These are phyloP conservation scores for Heliocidaris erythrogramma DNA, from an alignment of 35 echinoderm and acorn worm species.

Conservation along the genomic window DNA sequence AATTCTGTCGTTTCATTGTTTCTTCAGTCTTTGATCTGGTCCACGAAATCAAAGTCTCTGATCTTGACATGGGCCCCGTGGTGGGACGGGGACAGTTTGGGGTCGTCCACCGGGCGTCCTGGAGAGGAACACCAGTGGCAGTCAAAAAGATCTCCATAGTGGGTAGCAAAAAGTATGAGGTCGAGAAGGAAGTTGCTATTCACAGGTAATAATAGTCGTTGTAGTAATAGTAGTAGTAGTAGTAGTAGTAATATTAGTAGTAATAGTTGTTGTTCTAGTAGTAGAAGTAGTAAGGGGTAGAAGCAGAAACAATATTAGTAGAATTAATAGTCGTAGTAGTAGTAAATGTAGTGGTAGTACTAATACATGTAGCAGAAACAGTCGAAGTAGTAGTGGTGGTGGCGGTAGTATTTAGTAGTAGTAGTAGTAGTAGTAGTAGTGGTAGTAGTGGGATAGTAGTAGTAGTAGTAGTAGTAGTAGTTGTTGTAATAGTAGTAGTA, in stretches of 20 bases:
- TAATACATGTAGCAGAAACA: not conserved
- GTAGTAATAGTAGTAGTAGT: not conserved
- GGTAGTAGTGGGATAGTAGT: too few relatives aligned
- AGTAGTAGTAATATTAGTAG: not conserved
- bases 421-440: too few relatives aligned
- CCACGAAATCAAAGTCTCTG: not conserved
- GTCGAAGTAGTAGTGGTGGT: not conserved
- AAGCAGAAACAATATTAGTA: not conserved
- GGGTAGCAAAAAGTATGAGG: constrained; percentile 9
- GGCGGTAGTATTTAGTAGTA: too few relatives aligned
- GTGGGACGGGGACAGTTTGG: constrained; percentile 9
- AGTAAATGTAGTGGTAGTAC: not conserved
- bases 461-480: not conserved
- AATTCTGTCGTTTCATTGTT: not conserved
- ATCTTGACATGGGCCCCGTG: not conserved
- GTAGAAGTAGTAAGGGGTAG: too few relatives aligned
- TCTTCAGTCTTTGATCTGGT: constrained; percentile 22
- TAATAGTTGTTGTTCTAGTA: too few relatives aligned
- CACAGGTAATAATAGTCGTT: constrained; percentile 3
- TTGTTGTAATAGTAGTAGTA: not conserved
- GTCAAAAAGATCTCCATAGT: constrained; percentile 32
- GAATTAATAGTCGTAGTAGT: not conserved
- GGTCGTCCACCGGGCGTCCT: not conserved
- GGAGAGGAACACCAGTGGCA: constrained; percentile 1
- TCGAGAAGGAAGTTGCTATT: constrained; percentile 32